Conservation (phyloP, 92 coral and sea anemone species). For the Zoanthus sociatus region DNA sequence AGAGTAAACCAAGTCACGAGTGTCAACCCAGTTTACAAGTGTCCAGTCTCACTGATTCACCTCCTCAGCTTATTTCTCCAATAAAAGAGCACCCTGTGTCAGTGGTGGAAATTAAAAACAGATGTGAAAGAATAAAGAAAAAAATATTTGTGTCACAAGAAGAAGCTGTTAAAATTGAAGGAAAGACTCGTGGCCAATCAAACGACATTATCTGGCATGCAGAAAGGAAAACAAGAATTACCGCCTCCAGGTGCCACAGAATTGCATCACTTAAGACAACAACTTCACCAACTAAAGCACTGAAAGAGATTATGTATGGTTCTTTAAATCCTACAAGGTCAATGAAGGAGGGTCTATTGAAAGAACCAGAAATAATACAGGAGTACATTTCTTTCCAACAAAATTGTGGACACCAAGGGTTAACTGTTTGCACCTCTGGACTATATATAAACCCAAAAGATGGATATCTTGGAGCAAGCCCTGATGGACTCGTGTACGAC, state of each 20-base stretch:
- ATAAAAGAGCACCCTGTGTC: constrained; percentile 49
- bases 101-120: constrained; percentile 18
- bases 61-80: constrained; percentile 35
- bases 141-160: constrained; percentile 27
- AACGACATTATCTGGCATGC: constrained; percentile 19
- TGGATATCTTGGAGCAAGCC: constrained; percentile 53
- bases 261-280: constrained; percentile 34
- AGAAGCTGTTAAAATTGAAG: constrained; percentile 14
- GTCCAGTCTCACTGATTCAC: constrained; percentile 5
- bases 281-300: constrained; percentile 49
- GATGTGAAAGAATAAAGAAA: constrained; percentile 37
- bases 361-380: constrained; percentile 39
- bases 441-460: constrained; percentile 33
- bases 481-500: constrained; percentile 55
- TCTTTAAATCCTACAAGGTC: constrained; percentile 33
- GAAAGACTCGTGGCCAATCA: constrained; percentile 37
- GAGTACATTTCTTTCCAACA: constrained; percentile 35
- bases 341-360: constrained; percentile 46
- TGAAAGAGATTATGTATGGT: constrained; percentile 36
- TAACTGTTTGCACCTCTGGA: constrained; percentile 22
- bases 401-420: constrained; percentile 10
- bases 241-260: constrained; percentile 49
- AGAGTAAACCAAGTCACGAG: constrained; percentile 20
- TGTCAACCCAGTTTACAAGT: constrained; percentile 21
- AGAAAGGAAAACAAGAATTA: constrained; percentile 29